These are phyloP conservation scores for Diuraphis noxia DNA, from an alignment of 1,140 invertebrate genomes.

Conservation along the genomic window DNA sequence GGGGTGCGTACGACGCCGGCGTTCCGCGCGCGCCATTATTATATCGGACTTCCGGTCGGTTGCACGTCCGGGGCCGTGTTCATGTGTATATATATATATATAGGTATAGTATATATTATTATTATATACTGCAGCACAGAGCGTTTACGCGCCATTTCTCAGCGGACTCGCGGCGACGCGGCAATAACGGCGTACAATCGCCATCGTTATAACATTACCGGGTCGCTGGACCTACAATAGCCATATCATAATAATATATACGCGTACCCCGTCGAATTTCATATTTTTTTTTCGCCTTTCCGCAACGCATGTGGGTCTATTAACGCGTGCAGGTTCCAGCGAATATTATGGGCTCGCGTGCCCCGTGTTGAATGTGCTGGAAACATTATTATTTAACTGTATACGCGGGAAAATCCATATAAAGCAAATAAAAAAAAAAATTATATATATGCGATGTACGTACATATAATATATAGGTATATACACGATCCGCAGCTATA, in stretches of 20 bases:
- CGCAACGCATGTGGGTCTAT: not conserved
- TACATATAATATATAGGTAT: not conserved
- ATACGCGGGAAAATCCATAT: constrained; percentile 10
- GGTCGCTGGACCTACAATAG: not conserved
- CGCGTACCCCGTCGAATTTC: not conserved
- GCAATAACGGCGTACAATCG: not conserved
- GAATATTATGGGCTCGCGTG: not conserved
- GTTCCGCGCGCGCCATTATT: not conserved
- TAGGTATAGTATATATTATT: too few species aligned
- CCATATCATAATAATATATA: too few species aligned
- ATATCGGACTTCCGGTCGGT: constrained; percentile 36
- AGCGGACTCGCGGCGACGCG: not conserved
- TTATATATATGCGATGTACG: not conserved
- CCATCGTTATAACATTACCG: not conserved
- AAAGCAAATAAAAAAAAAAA: not conserved
- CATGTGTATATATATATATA: not conserved
- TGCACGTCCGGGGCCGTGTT: constrained; percentile 17
- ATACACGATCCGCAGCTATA: not conserved
- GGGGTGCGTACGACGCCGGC: not conserved
- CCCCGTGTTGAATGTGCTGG: not conserved
- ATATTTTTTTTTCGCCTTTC: not conserved
- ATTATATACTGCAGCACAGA: not conserved
- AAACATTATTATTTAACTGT: constrained; percentile 19
- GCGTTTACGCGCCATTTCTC: constrained; percentile 45
- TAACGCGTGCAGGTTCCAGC: not conserved